phyloP scores from a whole-genome alignment of 2,888 invertebrate genomes.

The Ennomos fuscantarius region DNA sequence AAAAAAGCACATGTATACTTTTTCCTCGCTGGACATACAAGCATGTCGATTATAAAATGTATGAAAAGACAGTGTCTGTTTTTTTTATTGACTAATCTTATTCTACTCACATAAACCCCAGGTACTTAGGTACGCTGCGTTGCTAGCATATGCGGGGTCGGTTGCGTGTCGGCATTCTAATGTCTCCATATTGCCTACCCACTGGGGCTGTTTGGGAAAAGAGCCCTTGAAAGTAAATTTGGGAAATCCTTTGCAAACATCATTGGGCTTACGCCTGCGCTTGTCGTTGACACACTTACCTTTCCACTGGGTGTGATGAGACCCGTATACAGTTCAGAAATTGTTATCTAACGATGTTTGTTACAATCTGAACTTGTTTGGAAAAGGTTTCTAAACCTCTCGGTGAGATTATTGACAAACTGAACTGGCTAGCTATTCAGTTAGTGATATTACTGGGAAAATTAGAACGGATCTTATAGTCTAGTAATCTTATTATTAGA shows the following conservation, averaged over 20 bases:
- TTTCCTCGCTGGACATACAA: too few relatives aligned
- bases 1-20: too few relatives aligned
- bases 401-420: too few relatives aligned
- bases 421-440: too few relatives aligned
- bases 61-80: not conserved
- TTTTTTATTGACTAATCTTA: not conserved
- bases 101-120: constrained; percentile 7
- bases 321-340: not conserved
- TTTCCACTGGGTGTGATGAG: constrained; percentile 24
- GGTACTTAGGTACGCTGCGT: constrained; percentile 47
- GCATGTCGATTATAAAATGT: too few relatives aligned
- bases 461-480: too few relatives aligned
- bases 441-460: too few relatives aligned
- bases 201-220: constrained; percentile 43
- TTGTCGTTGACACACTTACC: constrained; percentile 54
- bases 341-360: too few relatives aligned
- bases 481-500: too few relatives aligned
- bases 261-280: constrained; percentile 53
- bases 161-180: constrained; percentile 58
- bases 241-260: constrained; percentile 46
- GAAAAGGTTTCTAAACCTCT: too few relatives aligned
- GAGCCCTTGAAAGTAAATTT: constrained; percentile 60
- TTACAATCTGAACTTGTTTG: too few relatives aligned
- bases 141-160: constrained; percentile 35
- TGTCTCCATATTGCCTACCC: constrained; percentile 51